Percentiles rank a stretch among this genome's conserved stretches.
phyloP scores from a whole-genome alignment of 2,888 invertebrate species.

The Exephanes ischioxanthus region DNA sequence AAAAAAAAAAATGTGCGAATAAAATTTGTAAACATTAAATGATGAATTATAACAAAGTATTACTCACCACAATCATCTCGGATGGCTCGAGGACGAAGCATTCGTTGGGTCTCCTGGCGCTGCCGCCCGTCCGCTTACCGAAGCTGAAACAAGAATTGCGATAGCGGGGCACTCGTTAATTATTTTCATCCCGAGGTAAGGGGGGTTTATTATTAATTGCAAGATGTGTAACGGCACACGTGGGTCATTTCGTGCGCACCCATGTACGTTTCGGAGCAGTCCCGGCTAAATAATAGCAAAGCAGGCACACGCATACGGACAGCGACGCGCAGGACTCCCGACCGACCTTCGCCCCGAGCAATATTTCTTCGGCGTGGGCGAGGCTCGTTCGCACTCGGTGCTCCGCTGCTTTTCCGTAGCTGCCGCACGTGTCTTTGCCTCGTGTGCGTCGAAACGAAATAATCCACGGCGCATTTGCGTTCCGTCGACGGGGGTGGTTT shows the following conservation, averaged over 20 bases:
- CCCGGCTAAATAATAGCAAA: not conserved
- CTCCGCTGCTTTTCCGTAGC: constrained; percentile 1
- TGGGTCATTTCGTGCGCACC: constrained; percentile 23
- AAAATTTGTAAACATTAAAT: not conserved
- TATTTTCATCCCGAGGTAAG: constrained; percentile 47
- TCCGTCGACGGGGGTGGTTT: not conserved
- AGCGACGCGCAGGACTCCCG: constrained; percentile 2
- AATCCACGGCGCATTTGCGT: not conserved
- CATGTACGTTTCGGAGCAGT: not conserved
- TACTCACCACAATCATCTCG: constrained; percentile 95
- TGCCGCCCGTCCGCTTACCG: constrained; percentile 92
- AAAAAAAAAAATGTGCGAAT: not conserved
- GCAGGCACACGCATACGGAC: not conserved
- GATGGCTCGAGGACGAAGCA: constrained; percentile 94
- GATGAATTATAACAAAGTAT: constrained; percentile 20
- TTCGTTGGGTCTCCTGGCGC: constrained; percentile 92
- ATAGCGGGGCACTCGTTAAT: constrained; percentile 60
- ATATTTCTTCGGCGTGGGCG: constrained; percentile 58
- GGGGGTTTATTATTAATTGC: constrained; percentile 38
- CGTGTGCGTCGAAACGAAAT: constrained; percentile 25
- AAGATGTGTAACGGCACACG: constrained; percentile 35
- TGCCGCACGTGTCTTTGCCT: constrained; percentile 52
- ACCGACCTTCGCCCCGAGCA: constrained; percentile 35
- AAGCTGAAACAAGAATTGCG: constrained; percentile 88
- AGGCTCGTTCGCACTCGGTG: constrained; percentile 26